phyloP scores from a whole-genome alignment of 1,140 invertebrate species.

The Drosophila subpulchrella region DNA sequence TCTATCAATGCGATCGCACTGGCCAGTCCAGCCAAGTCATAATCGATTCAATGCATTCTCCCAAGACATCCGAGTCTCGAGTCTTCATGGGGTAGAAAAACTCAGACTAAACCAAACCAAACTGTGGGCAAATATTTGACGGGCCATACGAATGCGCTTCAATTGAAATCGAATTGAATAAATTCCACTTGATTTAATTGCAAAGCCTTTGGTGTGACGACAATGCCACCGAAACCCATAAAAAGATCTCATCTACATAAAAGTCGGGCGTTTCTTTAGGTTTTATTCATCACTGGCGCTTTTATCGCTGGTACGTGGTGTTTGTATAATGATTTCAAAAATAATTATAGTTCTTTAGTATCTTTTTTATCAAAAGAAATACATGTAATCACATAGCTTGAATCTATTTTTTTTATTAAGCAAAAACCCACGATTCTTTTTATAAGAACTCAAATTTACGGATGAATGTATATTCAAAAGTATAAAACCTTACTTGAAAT shows the following conservation, averaged over 20 bases:
- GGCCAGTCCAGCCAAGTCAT: constrained; percentile 49
- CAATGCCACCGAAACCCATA: constrained; percentile 41
- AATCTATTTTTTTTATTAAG: neutral
- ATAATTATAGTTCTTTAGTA: no score
- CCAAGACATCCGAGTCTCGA: constrained; percentile 12
- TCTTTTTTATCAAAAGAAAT: neutral
- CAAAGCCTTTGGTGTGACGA: constrained; percentile 57
- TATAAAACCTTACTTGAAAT: no score
- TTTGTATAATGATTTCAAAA: neutral
- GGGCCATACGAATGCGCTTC: constrained; percentile 65
- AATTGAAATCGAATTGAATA: constrained; percentile 81
- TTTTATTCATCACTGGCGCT: neutral
- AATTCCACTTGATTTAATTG: constrained; percentile 82
- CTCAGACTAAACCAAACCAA: constrained; percentile 26
- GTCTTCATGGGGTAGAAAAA: neutral
- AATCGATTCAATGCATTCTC: constrained; percentile 67
- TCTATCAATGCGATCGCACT: constrained; percentile 40
- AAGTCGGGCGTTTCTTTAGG: constrained; percentile 15
- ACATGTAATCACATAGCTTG: no score
- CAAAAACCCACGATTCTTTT: no score
- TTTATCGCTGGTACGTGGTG: neutral
- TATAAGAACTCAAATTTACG: no score
- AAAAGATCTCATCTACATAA: constrained; percentile 27
- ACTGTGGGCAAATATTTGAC: constrained; percentile 60
- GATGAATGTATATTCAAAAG: no score